These are phyloP conservation scores for Lymantria dispar DNA, from an alignment of 2,888 invertebrate species.

Conservation along the genomic window DNA sequence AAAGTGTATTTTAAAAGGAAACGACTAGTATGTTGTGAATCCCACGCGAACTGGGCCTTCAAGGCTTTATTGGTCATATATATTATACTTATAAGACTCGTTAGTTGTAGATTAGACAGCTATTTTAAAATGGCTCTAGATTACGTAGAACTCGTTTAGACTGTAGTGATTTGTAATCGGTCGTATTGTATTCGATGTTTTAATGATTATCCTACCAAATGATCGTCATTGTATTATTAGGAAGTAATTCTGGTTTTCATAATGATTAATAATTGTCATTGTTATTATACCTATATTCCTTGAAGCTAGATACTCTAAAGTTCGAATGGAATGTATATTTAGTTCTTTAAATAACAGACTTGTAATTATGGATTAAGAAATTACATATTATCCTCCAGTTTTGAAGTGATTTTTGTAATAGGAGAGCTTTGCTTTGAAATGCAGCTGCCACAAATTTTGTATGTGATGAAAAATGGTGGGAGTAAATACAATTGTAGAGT, in stretches of 20 bases:
- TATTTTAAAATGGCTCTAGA: conserved; percentile 27
- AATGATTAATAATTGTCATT: background rate
- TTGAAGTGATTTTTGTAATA: background rate
- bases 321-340: too few species aligned
- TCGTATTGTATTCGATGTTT: conserved; percentile 10
- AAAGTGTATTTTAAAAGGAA: conserved; percentile 4
- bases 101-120: conserved; percentile 19
- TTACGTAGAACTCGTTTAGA: background rate
- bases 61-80: conserved; percentile 27
- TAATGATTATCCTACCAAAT: conserved; percentile 20
- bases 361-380: too few species aligned
- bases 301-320: too few species aligned
- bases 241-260: background rate
- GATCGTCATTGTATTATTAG: conserved; percentile 5
- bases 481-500: too few species aligned
- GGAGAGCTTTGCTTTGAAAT: background rate
- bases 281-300: too few species aligned
- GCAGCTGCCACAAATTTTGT: too few species aligned
- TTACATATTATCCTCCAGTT: too few species aligned
- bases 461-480: too few species aligned
- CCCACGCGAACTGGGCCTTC: conserved; percentile 36
- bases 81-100: conserved; percentile 16
- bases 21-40: conserved; percentile 26
- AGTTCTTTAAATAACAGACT: too few species aligned
- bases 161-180: background rate